Conservation (phyloP, 2,113 vertebrate species). For the Limanda limanda region DNA sequence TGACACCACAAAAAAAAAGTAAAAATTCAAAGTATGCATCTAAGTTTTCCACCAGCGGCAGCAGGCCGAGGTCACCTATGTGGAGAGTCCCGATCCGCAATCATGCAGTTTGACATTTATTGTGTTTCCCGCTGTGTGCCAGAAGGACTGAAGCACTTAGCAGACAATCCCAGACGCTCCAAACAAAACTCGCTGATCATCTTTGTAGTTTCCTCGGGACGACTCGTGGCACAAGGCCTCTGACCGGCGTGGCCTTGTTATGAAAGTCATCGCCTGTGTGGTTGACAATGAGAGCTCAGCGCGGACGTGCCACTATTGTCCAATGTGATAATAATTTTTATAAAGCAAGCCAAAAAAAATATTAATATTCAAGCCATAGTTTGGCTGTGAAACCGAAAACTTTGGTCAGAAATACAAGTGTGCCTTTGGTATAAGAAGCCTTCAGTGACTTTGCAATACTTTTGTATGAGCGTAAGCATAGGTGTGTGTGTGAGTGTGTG, state of each 20-base stretch:
- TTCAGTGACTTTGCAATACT: background rate
- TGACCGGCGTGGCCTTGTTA: constrained; percentile 38
- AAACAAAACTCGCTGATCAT: constrained; percentile 10
- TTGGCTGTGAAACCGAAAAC: constrained; percentile 30
- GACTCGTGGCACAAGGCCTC: constrained; percentile 15
- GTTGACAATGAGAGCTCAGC: constrained; percentile 15
- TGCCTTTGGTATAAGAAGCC: background rate
- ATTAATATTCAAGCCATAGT: constrained; percentile 22
- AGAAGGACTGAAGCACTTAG: constrained; percentile 49
- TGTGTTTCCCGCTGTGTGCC: constrained; percentile 43
- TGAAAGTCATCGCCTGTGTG: constrained; percentile 26
- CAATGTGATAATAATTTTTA: constrained; percentile 54
- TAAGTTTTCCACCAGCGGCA: constrained; percentile 48
- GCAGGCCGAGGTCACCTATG: constrained; percentile 43
- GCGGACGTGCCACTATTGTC: constrained; percentile 28
- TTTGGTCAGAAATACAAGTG: background rate
- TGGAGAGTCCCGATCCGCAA: constrained; percentile 29
- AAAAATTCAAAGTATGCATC: constrained; percentile 48
- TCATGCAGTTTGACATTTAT: constrained; percentile 59
- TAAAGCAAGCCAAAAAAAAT: constrained; percentile 28
- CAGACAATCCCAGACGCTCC: constrained; percentile 37
- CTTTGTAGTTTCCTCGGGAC: constrained; percentile 30
- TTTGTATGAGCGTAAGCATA: background rate
- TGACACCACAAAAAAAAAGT: constrained; percentile 11
- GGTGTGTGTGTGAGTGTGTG: background rate